Base-by-base conservation (phyloP, 1,140 invertebrate genomes). In the Zaprionus davidi region DNA sequence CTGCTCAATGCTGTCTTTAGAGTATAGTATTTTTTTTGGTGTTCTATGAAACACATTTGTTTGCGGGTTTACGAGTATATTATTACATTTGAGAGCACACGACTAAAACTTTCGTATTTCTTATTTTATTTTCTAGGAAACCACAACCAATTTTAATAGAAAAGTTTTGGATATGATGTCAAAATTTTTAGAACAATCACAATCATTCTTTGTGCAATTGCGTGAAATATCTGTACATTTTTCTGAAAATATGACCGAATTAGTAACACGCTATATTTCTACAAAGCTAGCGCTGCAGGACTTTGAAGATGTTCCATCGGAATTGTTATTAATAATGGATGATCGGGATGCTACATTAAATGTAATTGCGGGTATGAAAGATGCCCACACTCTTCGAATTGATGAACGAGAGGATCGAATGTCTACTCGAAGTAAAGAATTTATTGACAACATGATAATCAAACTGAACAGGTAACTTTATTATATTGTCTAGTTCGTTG, bases 391-490 rank as follows among this genome's bases (percentile, higher is more conserved):
- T 82, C 93, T 95, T 76, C 95, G 96, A 71, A 97, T 98, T 60
- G 96, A 98, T 92, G 94, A 94, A 46, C 94, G 96, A 26, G 97
- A 97, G 93, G 96, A 97, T 91, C 92, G 93, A 44, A 93, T 97
- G 28, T 94, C 95, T 22, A 94, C 93, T 2, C 93, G 95, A 26
- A 94, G 96, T 22, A 96, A 95, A 72, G 92, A 93, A 6, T 98
- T 97, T 95, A 85, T 96, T 3, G 94, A 95, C 63, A 93, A 94
- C 4, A 93, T 95, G 24, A 93, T 94, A 1, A 92, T 94, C 38
- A 92, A 94, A 20, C 92, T 95, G 55, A 92, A 93, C n/a, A 81
- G 92, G 94, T 95, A 93, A 92, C 92, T 66, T 11, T 17, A 9
- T 7, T 17, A 17, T 17, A 3, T 17, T 9, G 9, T 31, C 31